Conservation (phyloP, 2,113 vertebrate genomes). For the Epinephelus moara region DNA sequence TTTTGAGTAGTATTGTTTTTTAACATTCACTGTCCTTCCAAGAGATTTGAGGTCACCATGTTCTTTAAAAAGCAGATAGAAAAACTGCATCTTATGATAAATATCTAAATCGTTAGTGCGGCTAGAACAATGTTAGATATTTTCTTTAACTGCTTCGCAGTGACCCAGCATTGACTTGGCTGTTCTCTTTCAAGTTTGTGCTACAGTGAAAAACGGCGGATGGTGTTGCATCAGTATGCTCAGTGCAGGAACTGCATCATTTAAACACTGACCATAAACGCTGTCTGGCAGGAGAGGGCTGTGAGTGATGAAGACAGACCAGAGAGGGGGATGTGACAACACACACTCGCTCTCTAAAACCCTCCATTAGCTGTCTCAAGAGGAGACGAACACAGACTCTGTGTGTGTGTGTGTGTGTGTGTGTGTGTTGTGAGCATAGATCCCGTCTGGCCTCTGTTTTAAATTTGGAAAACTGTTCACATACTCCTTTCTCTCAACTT, state of each 20-base stretch:
- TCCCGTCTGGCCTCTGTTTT: background rate
- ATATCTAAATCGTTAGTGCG: background rate
- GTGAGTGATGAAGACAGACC: conserved; percentile 60
- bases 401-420: background rate
- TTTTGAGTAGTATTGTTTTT: background rate
- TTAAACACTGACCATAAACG: conserved; percentile 61
- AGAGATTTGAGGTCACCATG: background rate
- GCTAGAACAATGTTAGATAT: background rate
- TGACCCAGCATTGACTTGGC: conserved; percentile 21
- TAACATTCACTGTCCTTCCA: background rate
- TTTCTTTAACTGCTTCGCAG: background rate
- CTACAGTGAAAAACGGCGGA: background rate
- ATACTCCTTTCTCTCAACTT: background rate
- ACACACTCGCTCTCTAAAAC: conserved; percentile 48
- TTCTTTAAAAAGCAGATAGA: background rate
- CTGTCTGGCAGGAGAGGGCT: conserved; percentile 49
- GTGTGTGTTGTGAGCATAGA: no score
- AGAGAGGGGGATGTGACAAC: conserved; percentile 60
- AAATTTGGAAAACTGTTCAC: conserved; percentile 14
- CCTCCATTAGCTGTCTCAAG: conserved; percentile 62
- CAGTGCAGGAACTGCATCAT: conserved; percentile 43
- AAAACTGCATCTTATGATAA: background rate
- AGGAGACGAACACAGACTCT: conserved; percentile 18
- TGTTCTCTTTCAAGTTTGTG: background rate
- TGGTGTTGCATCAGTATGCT: conserved; percentile 46